Evolutionary conservation across 1,140 invertebrate species (phyloP), one percentile per base, ranked within the genome.

Genomic region (Pogonognathellus flavescens): DNA sequence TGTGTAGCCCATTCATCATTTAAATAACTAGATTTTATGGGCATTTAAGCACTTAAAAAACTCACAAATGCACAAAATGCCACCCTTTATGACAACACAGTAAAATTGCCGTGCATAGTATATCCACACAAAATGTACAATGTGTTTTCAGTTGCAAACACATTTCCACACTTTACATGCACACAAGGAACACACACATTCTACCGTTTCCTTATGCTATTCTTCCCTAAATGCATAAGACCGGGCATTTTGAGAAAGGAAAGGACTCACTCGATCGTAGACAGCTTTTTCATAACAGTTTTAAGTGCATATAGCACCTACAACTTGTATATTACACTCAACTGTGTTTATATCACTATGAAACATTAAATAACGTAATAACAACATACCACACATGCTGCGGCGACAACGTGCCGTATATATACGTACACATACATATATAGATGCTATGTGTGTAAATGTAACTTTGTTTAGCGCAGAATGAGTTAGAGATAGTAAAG

Each of bases 81-180:
- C 62, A 66, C 62, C 62, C 62, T 66, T 66, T 66, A 66, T 25
- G 62, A 66, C 62, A 66, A 66, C 62, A 66, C 62, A 25, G 22
- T 25, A 66, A 66, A 25, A 66, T 14, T 14, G 20, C 14, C 22
- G 25, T 25, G 62, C 22, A 66, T 66, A n/a, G n/a, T n/a, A n/a
- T n/a, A n/a, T n/a, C n/a, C n/a, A n/a, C n/a, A 66, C 22, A 66
- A 66, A 66, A 66, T 14, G 22, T 66, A 66, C 62, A 66, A 66
- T 55, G 62, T 66, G 62, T 66, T 66, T 66, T 11, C 62, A 66
- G 10, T 18, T 60, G 22, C 62, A 66, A 10, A 22, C 62, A 60
- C 25, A 10, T 11, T 66, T 25, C 22, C 25, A 8, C 6, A 20
- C 6, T 41, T 41, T 6, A 41, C 6, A 41, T 41, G 31, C 31